Conservation (phyloP, 2,113 vertebrate species). For the Callocephalon fimbriatum region DNA sequence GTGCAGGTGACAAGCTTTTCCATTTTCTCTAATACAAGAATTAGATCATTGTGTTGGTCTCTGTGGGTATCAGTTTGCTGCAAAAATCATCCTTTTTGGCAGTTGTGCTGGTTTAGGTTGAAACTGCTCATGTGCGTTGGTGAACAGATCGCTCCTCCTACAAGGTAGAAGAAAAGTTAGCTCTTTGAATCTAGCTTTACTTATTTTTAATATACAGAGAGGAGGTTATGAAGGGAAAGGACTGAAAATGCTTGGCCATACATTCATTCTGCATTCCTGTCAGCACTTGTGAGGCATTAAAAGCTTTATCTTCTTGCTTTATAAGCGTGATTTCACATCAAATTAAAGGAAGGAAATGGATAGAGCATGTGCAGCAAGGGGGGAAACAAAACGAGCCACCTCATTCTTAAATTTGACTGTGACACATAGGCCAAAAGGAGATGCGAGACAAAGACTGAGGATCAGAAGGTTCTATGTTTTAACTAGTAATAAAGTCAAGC, state of each 20-base stretch:
- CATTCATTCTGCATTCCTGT: not conserved
- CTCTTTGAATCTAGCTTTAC: not conserved
- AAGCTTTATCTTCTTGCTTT: not conserved
- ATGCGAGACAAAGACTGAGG: not conserved
- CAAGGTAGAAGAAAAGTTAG: not conserved
- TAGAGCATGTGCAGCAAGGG: fast-evolving
- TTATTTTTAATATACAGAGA: not conserved
- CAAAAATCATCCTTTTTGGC: not conserved
- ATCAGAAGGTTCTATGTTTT: not conserved
- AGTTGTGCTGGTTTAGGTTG: not conserved
- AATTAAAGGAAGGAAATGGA: constrained; percentile 24
- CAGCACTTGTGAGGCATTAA: not conserved
- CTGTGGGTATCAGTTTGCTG: not conserved
- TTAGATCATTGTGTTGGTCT: not conserved
- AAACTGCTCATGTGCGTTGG: not conserved
- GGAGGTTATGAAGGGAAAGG: not conserved
- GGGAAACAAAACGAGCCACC: not conserved
- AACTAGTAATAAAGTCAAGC: not conserved
- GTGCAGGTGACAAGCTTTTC: not conserved
- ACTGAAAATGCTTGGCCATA: not conserved
- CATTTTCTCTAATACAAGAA: not conserved
- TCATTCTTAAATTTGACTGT: not conserved
- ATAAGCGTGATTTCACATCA: not conserved
- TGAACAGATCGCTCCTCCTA: not conserved
- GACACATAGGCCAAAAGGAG: not conserved